Percentiles rank a stretch among this genome's conserved stretches.
phyloP scores from a whole-genome alignment of 2,888 invertebrate species.

The Pristionchus arcanus region DNA sequence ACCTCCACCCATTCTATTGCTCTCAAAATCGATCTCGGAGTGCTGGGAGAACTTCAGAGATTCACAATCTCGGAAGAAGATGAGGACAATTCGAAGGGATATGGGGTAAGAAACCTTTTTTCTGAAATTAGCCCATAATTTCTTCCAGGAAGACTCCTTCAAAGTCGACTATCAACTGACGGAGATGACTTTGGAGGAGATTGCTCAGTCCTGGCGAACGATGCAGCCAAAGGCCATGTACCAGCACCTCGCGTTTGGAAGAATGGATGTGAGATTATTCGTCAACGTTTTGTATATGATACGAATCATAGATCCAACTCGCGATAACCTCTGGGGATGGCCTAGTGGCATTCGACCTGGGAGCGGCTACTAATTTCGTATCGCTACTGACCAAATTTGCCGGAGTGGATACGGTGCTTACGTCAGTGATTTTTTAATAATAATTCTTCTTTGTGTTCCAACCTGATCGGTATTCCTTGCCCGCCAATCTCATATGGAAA shows the following conservation, averaged over 20 bases:
- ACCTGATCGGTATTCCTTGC: no score
- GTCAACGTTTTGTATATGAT: background rate
- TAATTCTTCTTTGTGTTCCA: no score
- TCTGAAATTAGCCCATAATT: no score
- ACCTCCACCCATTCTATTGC: background rate
- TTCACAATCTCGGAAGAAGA: background rate
- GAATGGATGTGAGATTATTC: background rate
- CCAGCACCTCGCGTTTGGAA: background rate
- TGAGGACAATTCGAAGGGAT: background rate
- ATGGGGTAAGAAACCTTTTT: background rate
- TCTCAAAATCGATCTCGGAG: slow-evolving; percentile 15
- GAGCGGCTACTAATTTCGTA: background rate
- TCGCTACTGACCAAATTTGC: background rate
- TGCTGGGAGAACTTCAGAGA: background rate
- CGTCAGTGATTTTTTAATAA: background rate
- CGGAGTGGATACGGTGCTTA: background rate
- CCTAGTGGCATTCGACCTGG: background rate
- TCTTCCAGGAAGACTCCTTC: background rate
- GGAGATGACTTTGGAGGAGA: background rate
- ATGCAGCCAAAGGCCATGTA: background rate
- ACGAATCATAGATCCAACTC: background rate
- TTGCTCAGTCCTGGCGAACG: background rate
- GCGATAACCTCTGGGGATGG: background rate
- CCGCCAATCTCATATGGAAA: background rate
- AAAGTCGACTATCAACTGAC: background rate